These are phyloP conservation scores for Cyprinodon variegatus DNA, from an alignment of 2,113 vertebrate species.

Conservation along the genomic window DNA sequence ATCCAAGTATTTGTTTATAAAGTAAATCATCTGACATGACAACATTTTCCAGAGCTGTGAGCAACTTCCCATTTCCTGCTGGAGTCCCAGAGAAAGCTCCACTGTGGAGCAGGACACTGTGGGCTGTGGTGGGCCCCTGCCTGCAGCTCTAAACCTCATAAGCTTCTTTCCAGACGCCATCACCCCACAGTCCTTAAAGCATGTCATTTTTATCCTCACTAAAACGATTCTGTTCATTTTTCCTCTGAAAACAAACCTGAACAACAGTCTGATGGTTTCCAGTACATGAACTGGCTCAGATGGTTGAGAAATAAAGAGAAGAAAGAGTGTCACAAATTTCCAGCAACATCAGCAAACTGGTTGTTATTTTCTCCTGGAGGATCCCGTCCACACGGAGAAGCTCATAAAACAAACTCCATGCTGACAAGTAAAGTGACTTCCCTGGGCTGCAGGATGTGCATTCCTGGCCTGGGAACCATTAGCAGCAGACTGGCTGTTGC, in stretches of 20 bases:
- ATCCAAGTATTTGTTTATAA: neutral
- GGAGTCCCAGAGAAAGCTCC: constrained; percentile 20
- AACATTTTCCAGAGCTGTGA: constrained; percentile 39
- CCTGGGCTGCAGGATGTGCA: constrained; percentile 45
- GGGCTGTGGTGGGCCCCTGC: constrained; percentile 46
- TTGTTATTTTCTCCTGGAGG: constrained; percentile 19
- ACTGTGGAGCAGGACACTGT: constrained; percentile 22
- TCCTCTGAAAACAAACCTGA: constrained; percentile 36
- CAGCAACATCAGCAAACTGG: neutral
- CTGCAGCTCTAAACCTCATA: constrained; percentile 38
- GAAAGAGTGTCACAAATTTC: neutral
- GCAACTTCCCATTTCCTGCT: constrained; percentile 20
- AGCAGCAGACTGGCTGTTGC: constrained; percentile 38
- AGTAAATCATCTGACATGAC: constrained; percentile 20
- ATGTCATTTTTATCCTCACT: constrained; percentile 30
- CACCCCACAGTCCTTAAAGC: constrained; percentile 21
- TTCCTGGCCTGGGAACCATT: constrained; percentile 62
- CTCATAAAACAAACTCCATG: constrained; percentile 16
- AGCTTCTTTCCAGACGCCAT: constrained; percentile 68
- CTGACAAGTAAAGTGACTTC: constrained; percentile 23
- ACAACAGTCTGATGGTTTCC: constrained; percentile 31
- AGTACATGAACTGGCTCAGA: neutral
- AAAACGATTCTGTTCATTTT: constrained; percentile 16
- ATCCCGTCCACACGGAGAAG: constrained; percentile 14
- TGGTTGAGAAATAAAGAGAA: neutral